Base-by-base conservation (phyloP, 2,113 vertebrate species). In the Heterocephalus glaber region DNA sequence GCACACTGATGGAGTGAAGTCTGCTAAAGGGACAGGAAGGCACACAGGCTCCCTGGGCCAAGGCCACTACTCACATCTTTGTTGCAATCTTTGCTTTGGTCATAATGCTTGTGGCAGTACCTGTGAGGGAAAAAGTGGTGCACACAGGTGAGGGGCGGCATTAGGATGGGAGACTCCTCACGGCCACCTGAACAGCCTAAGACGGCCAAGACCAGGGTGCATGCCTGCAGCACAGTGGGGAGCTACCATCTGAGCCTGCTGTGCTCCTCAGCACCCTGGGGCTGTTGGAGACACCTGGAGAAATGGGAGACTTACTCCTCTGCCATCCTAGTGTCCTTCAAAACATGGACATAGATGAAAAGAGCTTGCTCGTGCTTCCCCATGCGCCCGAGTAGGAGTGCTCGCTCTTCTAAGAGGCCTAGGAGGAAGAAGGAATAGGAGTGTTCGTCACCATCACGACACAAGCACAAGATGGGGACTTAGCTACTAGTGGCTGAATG, bases 311-410 rank as follows among this genome's bases (percentile, higher is more conserved):
- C 99, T 98, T 98, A 99, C 99, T 99, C 99, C 97, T 99, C 99
- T 60, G 99, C 99, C 99, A 99, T 99, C 96, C 54, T 98, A 0
- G 99, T 99, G 94, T 99, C 99, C 82, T 99, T 99, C 95, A 99
- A 98, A 97, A 99, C 97, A 98, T 99, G 99, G 77, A 99, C 99
- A 7, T 99, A 99, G 98, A 99, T 99, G 98, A 99, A 99, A 49
- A 99, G 99, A 70, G 99, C 99, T 98, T 99, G 99, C 70, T 99
- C 99, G 0, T 99, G 99, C 94, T 99, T 99, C 17, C 99, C 99
- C 99, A 99, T 99, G 74, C 99, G 99, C 35, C 99, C 99, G 98
- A 99, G 97, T 0, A 99, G 99, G 85, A 99, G 96, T 44, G 99
- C 99, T 61, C 99, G 98, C 96, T 99, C 99, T 98, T 99, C 99